Evolutionary conservation across 2,797 vertebrate species (phyloP).

Genomic region (Schizopygopsis pylzovi): DNA sequence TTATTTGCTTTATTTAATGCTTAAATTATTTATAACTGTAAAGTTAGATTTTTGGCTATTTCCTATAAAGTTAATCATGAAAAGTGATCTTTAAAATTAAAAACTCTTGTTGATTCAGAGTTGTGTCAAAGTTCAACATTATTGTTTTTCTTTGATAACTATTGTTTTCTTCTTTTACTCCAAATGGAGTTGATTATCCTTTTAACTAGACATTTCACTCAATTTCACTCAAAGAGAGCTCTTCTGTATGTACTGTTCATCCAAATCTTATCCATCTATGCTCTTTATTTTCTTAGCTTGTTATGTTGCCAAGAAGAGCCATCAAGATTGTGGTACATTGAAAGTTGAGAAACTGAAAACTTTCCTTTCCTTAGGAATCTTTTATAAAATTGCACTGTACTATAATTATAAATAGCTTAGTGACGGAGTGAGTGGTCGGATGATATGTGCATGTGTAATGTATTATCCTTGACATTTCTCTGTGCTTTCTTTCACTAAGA

Average conservation of each 20-base stretch:
- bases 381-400: conserved; percentile 78
- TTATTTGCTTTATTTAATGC: conserved; percentile 60
- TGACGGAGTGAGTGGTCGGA: conserved; percentile 68
- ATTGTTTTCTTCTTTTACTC: conserved; percentile 4
- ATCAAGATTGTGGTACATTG: conserved; percentile 63
- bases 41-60: conserved; percentile 20
- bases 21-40: conserved; percentile 55
- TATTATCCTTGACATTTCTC: conserved; percentile 58
- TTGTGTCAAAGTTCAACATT: conserved; percentile 8
- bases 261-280: conserved; percentile 10
- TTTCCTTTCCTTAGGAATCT: conserved; percentile 75
- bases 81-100: neutral
- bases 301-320: conserved; percentile 44
- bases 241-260: conserved; percentile 38
- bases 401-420: conserved; percentile 80
- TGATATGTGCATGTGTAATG: conserved; percentile 72
- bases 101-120: conserved; percentile 3
- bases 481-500: conserved; percentile 55
- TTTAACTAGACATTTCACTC: conserved; percentile 12
- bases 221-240: conserved; percentile 8
- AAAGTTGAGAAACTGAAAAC: conserved; percentile 70
- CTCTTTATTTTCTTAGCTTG: conserved; percentile 18
- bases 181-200: neutral
- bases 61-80: conserved; percentile 16
- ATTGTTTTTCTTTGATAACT: conserved; percentile 12